A percentile compares a stretch with the other conserved stretches of the same genome.
Conservation (phyloP, 2,113 vertebrate species). For the Dasyurus viverrinus region DNA sequence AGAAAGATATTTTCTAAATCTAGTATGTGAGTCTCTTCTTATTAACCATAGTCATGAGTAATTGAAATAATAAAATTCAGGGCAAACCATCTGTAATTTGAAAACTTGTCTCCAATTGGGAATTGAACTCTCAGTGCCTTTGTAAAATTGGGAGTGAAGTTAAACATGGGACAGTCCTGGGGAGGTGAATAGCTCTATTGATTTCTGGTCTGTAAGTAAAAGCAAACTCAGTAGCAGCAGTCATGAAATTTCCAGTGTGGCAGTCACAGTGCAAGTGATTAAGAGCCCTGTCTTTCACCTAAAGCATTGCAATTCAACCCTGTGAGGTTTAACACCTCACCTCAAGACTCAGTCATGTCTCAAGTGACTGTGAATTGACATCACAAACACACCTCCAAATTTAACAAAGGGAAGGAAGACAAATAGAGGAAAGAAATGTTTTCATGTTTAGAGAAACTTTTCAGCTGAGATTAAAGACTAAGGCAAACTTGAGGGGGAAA, state of each 20-base stretch:
- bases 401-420: constrained; percentile 77
- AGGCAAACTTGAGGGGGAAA: constrained; percentile 60
- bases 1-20: neutral
- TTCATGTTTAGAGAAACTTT: constrained; percentile 64
- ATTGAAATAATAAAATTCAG: constrained; percentile 31
- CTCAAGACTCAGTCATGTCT: constrained; percentile 77
- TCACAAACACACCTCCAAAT: constrained; percentile 82
- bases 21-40: neutral
- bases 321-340: constrained; percentile 82
- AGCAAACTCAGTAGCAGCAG: constrained; percentile 76
- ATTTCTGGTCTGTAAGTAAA: constrained; percentile 75
- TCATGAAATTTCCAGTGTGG: constrained; percentile 75
- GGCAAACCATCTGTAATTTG: neutral
- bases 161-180: constrained; percentile 69
- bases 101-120: constrained; percentile 34
- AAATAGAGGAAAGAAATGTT: constrained; percentile 67
- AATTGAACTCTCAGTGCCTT: constrained; percentile 61
- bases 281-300: constrained; percentile 83
- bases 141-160: constrained; percentile 66
- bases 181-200: constrained; percentile 79
- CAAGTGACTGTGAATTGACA: constrained; percentile 80
- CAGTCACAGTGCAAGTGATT: constrained; percentile 79
- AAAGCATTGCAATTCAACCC: constrained; percentile 77
- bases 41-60: neutral
- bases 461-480: constrained; percentile 66